These are phyloP conservation scores for Tipula unca DNA, from an alignment of 2,888 invertebrate species.

Conservation along the genomic window DNA sequence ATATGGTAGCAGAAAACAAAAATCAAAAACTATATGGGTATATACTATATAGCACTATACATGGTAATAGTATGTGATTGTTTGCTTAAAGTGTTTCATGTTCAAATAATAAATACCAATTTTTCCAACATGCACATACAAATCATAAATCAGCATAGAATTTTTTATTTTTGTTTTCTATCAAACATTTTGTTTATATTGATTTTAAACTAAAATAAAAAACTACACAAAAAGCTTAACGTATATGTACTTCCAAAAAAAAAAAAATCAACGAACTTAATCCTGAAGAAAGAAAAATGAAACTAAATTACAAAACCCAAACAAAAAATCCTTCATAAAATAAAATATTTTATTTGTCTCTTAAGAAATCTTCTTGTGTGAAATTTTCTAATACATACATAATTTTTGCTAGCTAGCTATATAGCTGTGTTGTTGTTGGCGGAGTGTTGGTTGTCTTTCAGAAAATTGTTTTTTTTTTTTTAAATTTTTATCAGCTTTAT, in stretches of 20 bases:
- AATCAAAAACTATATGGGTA: background rate
- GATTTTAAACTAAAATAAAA: background rate
- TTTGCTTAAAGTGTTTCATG: slow-evolving; percentile 8
- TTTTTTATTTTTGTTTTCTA: background rate
- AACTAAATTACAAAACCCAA: background rate
- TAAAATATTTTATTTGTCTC: slow-evolving; percentile 17
- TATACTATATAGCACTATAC: background rate
- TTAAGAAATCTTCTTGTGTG: slow-evolving; percentile 17
- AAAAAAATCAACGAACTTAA: background rate
- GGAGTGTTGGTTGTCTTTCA: background rate
- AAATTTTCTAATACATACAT: background rate
- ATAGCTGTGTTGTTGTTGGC: background rate
- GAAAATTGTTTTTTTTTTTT: slow-evolving; percentile 14
- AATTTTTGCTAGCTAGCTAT: background rate
- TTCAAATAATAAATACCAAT: slow-evolving; percentile 14
- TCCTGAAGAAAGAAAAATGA: background rate
- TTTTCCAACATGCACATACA: background rate
- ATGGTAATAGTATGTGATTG: background rate
- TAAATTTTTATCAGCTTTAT: background rate
- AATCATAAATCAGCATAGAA: background rate
- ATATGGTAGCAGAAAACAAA: background rate
- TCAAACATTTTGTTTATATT: background rate
- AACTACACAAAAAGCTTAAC: background rate
- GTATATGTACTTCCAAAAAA: background rate
- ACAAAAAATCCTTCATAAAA: background rate